Conservation (phyloP, 2,113 vertebrate genomes). For the Atractosteus spatula region DNA sequence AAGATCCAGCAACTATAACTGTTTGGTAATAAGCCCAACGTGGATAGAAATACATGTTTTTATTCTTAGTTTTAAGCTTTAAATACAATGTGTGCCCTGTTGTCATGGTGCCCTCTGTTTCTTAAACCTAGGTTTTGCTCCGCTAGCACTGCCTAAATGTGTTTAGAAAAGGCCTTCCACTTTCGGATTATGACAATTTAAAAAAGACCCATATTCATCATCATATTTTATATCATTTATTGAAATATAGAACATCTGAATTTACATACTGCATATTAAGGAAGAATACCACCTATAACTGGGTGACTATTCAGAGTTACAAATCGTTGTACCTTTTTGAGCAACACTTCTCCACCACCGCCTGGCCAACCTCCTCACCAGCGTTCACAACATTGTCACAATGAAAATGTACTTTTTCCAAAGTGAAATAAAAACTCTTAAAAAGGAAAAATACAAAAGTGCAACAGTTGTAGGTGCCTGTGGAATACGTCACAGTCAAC, state of each 20-base stretch:
- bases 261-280: constrained; percentile 65
- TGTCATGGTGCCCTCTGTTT: too few relatives aligned
- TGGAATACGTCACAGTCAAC: constrained; percentile 86
- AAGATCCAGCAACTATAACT: too few relatives aligned
- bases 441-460: constrained; percentile 66
- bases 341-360: constrained; percentile 56
- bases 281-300: constrained; percentile 56
- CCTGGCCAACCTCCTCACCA: constrained; percentile 44
- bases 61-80: too few relatives aligned
- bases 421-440: constrained; percentile 53
- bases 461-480: constrained; percentile 88
- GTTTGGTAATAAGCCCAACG: too few relatives aligned
- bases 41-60: too few relatives aligned
- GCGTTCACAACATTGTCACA: constrained; percentile 70
- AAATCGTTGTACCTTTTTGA: constrained; percentile 62
- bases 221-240: constrained; percentile 72
- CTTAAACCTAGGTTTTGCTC: too few relatives aligned
- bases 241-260: constrained; percentile 79
- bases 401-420: constrained; percentile 67
- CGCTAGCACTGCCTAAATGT: too few relatives aligned
- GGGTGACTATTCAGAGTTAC: constrained; percentile 56
- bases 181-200: too few relatives aligned
- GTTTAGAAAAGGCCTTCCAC: too few relatives aligned
- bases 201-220: not conserved
- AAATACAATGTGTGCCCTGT: too few relatives aligned